Conservation (phyloP, 37 sponge, comb jelly and placozoan species). For the Hexactinellida sp. region DNA sequence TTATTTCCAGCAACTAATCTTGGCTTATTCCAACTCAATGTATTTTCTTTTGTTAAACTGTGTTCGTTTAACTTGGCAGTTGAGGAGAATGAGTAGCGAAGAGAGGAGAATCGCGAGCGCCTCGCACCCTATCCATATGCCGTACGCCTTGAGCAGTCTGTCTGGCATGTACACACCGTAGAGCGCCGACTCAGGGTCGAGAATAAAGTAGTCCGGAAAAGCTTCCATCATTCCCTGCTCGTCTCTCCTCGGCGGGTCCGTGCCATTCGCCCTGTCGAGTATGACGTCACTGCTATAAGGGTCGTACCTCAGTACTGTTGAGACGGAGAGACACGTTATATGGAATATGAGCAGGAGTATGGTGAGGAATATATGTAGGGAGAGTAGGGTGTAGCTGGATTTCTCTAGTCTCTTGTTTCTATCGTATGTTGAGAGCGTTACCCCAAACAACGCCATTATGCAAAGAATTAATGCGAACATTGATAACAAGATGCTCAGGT, state of each 20-base stretch:
- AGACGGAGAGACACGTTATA: not conserved
- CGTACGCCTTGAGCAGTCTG: conserved; percentile 5
- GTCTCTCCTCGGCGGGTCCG: not conserved
- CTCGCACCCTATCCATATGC: not conserved
- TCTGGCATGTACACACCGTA: conserved; percentile 4
- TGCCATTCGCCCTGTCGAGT: not conserved
- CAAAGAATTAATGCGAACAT: not conserved
- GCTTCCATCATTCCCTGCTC: not conserved
- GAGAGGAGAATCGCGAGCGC: not conserved
- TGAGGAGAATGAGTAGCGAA: not conserved
- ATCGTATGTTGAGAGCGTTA: conserved; percentile 3
- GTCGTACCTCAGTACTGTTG: not conserved
- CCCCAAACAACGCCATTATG: not conserved
- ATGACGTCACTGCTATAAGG: not conserved
- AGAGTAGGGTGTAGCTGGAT: not conserved
- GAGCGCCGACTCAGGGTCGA: not conserved
- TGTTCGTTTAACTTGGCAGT: not conserved
- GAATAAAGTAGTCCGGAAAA: not conserved
- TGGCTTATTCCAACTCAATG: not conserved
- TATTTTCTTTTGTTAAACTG: not conserved
- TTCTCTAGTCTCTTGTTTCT: not conserved
- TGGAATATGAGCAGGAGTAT: not conserved
- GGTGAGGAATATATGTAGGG: not conserved
- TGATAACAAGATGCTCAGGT: not conserved
- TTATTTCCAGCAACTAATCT: no score